phyloP scores from a whole-genome alignment of 2,113 vertebrate species.

The Rhinoptilus africanus region DNA sequence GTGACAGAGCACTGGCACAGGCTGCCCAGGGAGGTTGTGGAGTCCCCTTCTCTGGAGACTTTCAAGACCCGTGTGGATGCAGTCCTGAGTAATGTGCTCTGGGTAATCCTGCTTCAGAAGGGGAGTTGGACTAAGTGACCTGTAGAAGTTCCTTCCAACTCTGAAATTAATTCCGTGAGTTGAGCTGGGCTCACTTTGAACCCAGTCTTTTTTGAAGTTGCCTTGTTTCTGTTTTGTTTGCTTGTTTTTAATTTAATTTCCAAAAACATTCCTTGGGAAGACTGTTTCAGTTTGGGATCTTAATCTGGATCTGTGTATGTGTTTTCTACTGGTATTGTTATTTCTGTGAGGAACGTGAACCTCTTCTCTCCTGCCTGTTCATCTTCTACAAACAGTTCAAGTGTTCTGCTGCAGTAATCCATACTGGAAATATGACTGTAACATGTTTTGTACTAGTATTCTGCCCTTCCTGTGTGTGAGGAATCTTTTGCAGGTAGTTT shows the following conservation, averaged over 20 bases:
- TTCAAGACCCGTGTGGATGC: too few relatives aligned
- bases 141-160: too few relatives aligned
- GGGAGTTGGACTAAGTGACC: too few relatives aligned
- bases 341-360: not conserved
- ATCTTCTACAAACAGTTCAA: not conserved
- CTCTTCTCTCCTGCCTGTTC: not conserved
- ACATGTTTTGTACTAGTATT: not conserved
- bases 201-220: accelerated
- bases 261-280: not conserved
- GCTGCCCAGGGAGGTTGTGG: too few relatives aligned
- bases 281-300: not conserved
- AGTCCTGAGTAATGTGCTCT: too few relatives aligned
- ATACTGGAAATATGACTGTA: not conserved
- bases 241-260: not conserved
- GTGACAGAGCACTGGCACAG: too few relatives aligned
- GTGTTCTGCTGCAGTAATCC: not conserved
- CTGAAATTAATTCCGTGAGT: too few relatives aligned
- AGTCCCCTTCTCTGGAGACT: too few relatives aligned
- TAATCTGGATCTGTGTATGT: not conserved
- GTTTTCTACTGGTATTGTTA: not conserved
- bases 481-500: not conserved
- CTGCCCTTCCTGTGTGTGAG: not conserved
- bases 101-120: too few relatives aligned
- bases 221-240: too few relatives aligned
- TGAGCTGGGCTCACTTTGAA: not conserved